phyloP scores from a whole-genome alignment of 2,113 vertebrate genomes.

The Chaetura pelagica region DNA sequence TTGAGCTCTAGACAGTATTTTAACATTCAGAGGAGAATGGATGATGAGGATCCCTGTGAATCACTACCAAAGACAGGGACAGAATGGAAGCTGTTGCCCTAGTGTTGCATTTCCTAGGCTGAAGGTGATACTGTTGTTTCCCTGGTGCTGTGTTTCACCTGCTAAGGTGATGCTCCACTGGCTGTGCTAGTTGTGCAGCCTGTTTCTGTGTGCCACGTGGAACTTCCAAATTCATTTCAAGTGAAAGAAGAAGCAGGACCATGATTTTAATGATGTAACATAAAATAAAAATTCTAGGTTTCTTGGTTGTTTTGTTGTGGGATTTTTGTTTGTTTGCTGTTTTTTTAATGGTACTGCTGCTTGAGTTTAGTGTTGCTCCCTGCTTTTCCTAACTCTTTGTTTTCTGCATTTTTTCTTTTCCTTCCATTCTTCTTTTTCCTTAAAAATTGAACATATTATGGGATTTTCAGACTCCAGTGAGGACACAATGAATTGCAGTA shows the following conservation, averaged over 20 bases:
- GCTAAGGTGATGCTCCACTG: not conserved
- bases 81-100: not conserved
- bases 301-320: not conserved
- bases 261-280: not conserved
- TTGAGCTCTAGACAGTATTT: not conserved
- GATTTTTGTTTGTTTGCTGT: not conserved
- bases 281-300: not conserved
- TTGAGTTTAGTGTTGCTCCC: not conserved
- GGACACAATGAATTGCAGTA: not conserved
- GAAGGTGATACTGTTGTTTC: not conserved
- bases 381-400: not conserved
- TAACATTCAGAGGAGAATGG: not conserved
- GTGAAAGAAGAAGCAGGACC: not conserved
- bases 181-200: not conserved
- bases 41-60: not conserved
- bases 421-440: not conserved
- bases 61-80: not conserved
- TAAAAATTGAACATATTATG: not conserved
- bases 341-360: not conserved
- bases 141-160: not conserved
- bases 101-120: not conserved
- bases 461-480: not conserved
- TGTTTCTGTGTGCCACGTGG: rapidly evolving
- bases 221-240: not conserved
- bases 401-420: not conserved